phyloP scores from a whole-genome alignment of 2,113 vertebrate genomes.

The Pica pica region DNA sequence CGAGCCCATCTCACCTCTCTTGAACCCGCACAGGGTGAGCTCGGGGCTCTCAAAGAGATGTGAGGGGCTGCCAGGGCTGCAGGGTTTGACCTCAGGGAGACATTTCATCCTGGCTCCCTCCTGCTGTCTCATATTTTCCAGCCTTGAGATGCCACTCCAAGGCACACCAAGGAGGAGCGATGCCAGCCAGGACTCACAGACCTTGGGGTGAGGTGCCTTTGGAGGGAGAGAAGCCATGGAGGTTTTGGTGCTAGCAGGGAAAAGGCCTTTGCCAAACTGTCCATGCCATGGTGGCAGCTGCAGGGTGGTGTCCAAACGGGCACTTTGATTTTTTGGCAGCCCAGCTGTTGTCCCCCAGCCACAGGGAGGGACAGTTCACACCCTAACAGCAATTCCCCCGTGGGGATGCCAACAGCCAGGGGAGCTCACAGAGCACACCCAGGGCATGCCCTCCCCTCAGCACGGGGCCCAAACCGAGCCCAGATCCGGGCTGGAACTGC shows the following conservation, averaged over 20 bases:
- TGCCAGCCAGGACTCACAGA: background rate
- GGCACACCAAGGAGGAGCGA: background rate
- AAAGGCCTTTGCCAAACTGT: background rate
- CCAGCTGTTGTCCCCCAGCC: background rate
- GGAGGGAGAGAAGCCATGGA: fast-evolving
- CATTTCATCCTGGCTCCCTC: background rate
- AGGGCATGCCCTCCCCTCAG: fast-evolving
- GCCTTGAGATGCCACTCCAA: background rate
- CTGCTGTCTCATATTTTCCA: fast-evolving
- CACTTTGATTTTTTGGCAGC: background rate
- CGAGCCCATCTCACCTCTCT: background rate
- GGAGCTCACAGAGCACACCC: background rate
- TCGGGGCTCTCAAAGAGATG: fast-evolving
- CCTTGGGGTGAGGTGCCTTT: background rate
- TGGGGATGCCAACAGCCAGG: background rate
- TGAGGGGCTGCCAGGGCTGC: background rate
- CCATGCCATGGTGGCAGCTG: background rate
- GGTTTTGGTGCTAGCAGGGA: background rate
- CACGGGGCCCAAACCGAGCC: fast-evolving
- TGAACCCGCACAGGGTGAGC: background rate
- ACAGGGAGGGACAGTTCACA: background rate
- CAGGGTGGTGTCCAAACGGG: background rate
- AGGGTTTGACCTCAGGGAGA: background rate
- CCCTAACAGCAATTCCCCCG: background rate
- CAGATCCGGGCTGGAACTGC: background rate